Base-by-base conservation (phyloP, 2,113 vertebrate species). In the Pelusios castaneus region DNA sequence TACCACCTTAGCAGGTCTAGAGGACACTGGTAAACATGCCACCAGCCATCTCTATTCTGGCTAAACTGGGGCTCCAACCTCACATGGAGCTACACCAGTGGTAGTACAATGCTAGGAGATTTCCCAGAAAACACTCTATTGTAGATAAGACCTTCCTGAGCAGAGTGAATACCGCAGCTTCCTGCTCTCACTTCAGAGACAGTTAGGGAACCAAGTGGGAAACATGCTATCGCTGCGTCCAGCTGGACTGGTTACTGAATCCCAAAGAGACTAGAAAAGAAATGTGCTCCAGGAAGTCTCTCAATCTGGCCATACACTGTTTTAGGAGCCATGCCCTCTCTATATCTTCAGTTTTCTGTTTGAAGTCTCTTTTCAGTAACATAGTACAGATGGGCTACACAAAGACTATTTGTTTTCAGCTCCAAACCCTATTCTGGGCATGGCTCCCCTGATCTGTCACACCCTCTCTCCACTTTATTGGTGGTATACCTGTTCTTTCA, bases 401-500 rank as follows among this genome's bases (percentile, higher is more conserved):
- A 51, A 87, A 88, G 19, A 49, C 73, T 43, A 70, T 60, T 84
- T 77, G 91, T 91, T 90, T 95, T 79, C 84, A 92, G 92, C 92
- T 73, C 63, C 24, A 85, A 70, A 87, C 56, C 84, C 79, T 70
- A 92, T 63, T 56, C 73, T 85, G 85, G 82, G 70, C 80, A 80
- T 1, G 8, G 90, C 51, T 45, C 52, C 75, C 47, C 86, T 85
- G 91, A 92, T 82, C 73, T 84, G 34, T 87, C 82, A 67, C 82
- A 92, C 77, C 70, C 58, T 24, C 86, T 90, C 77, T 85, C 75
- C 63, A 77, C 83, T 94, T 87, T 85, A 95, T 87, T 90, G 89
- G 92, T 91, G 89, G 70, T 80, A 7, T 87, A 81, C 60, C 93
- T 93, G 84, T 75, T 95, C 91, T 85, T 95, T 52, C 52, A 54